A percentile compares a stretch with the other conserved stretches of the same genome.
These are phyloP conservation scores for Sarcophaga caerulescens DNA, from an alignment of 2,888 invertebrate genomes.

Conservation along the genomic window DNA sequence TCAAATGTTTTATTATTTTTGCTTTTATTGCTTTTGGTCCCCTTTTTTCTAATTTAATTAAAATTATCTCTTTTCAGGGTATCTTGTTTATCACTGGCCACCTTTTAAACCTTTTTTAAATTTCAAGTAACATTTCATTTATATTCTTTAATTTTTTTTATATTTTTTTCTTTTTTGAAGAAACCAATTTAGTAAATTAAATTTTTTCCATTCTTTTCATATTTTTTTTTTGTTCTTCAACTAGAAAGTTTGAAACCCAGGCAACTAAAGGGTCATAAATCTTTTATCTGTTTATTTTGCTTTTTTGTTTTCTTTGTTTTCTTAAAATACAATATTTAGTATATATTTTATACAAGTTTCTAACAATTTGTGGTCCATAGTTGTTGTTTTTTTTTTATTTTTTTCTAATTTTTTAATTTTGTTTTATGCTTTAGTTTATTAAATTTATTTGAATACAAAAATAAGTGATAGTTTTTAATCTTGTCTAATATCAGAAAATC, in stretches of 20 bases:
- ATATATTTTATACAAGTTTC: slow-evolving; percentile 25
- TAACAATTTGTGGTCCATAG: slow-evolving; percentile 55
- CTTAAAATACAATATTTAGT: slow-evolving; percentile 13
- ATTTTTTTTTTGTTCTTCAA: slow-evolving; percentile 6
- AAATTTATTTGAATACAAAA: slow-evolving; percentile 38
- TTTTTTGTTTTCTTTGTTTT: slow-evolving; percentile 5
- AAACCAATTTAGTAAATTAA: slow-evolving; percentile 48
- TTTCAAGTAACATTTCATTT: background rate
- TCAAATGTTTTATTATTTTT: background rate
- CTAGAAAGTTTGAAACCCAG: slow-evolving; percentile 31
- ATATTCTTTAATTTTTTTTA: background rate
- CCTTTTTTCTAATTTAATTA: slow-evolving; percentile 13
- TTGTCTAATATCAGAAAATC: slow-evolving; percentile 15
- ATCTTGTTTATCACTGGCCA: slow-evolving; percentile 19
- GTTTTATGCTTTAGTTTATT: slow-evolving; percentile 8
- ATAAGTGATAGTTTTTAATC: slow-evolving; percentile 40
- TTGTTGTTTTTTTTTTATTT: slow-evolving; percentile 36
- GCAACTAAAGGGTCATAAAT: slow-evolving; percentile 41
- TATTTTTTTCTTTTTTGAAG: background rate
- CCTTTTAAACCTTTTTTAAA: background rate
- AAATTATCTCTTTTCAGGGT: background rate
- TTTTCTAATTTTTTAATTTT: slow-evolving; percentile 7
- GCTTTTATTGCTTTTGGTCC: slow-evolving; percentile 35
- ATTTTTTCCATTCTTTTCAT: slow-evolving; percentile 3
- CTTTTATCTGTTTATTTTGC: slow-evolving; percentile 21